Evolutionary conservation across 1,140 invertebrate genomes (phyloP), one percentile per base, ranked within the genome.

Genomic region (Episyrphus balteatus): DNA sequence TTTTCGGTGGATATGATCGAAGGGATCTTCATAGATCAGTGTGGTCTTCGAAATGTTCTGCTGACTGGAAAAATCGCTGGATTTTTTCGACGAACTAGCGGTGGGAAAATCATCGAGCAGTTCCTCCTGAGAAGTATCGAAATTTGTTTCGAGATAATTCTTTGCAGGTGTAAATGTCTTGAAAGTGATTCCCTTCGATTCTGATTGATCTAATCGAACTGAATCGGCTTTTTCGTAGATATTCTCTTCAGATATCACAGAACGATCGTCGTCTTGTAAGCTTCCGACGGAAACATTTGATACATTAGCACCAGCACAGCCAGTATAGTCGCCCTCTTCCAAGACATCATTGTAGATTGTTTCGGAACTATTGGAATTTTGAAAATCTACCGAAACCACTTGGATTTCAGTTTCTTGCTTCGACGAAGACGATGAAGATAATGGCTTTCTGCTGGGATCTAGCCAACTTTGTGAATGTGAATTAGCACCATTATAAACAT

Each of bases 81-180:
- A 5, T 42, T 42, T 18, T 13, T 18, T 21, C 40, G 40, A 21
- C 19, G 11, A 36, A 14, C 10, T 34, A 8, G 21, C 21, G 21
- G 21, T 26, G 21, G 21, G 21, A 26, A 26, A 26, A 26, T 26
- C 21, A 26, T 26, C 21, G 21, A 26, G n/a, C n/a, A n/a, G 14
- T 36, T 30, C 14, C 18, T 46, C 46, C 11, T 26, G 21, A 26
- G 33, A 21, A 21, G 12, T 14, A 37, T 48, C 40, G 19, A 48
- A 48, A 33, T 33, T 42, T 11, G 47, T 48, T 37, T 48, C 47
- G 11, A 48, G 30, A 17, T 42, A 48, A 3, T 37, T 13, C n/a
- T 37, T 46, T 6, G 17, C 33, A 13, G 42, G 21, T 12, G 21
- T 32, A 18, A 43, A 43, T 5, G 47, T 48, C 42, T 48, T 48